phyloP scores from a whole-genome alignment of 2,113 vertebrate species.

The Thinocorus orbignyianus region DNA sequence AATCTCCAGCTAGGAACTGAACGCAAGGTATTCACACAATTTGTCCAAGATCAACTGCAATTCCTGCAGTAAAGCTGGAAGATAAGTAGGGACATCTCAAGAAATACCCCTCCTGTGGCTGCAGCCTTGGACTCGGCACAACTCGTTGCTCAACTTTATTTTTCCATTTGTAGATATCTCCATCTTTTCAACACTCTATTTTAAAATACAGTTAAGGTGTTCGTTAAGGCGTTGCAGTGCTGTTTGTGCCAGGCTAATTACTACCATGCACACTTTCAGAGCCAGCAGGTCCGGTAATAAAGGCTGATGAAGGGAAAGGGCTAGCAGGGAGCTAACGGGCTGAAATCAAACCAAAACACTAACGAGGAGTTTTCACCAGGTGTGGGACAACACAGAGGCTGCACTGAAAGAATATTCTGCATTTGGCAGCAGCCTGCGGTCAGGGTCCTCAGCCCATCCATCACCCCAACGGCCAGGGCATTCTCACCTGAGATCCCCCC shows the following conservation, averaged over 20 bases:
- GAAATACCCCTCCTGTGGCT: not conserved
- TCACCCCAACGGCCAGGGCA: not conserved
- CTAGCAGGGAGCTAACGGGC: not conserved
- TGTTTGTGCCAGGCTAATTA: not conserved
- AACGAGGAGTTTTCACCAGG: not conserved
- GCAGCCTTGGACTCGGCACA: not conserved
- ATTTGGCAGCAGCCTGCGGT: not conserved
- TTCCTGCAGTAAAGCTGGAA: not conserved
- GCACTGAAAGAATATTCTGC: not conserved
- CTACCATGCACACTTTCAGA: fast-evolving
- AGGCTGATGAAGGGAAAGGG: not conserved
- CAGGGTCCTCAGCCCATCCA: too few relatives aligned
- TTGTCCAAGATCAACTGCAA: not conserved
- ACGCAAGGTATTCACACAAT: not conserved
- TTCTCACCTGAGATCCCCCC: not conserved
- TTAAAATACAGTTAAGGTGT: not conserved
- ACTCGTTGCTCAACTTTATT: not conserved
- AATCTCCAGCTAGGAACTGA: not conserved
- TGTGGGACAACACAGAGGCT: not conserved
- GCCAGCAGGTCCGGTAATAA: not conserved
- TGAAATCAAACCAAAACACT: not conserved
- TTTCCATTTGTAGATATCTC: not conserved
- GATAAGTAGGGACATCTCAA: not conserved
- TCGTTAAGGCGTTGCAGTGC: not conserved
- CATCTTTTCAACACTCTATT: not conserved